These are phyloP conservation scores for Gila robusta DNA, from an alignment of 2,797 vertebrate species.

Conservation along the genomic window DNA sequence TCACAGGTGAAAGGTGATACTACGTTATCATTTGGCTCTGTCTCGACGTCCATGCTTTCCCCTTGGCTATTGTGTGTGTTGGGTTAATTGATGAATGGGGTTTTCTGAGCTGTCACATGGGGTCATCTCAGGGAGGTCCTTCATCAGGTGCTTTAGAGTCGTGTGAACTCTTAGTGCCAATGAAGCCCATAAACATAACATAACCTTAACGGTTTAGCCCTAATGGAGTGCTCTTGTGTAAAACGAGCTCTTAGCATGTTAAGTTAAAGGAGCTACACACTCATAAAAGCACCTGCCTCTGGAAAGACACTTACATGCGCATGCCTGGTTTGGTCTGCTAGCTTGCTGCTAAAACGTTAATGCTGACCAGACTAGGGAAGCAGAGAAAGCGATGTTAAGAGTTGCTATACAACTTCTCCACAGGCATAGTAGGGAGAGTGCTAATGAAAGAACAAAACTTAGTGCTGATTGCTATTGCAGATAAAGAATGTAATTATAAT, in stretches of 20 bases:
- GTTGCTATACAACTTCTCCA: background rate
- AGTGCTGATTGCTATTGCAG: background rate
- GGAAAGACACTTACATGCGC: conserved; percentile 58
- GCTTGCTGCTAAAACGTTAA: background rate
- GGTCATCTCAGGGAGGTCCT: conserved; percentile 16
- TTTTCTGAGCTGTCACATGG: conserved; percentile 18
- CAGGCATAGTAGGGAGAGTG: background rate
- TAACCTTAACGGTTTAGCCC: conserved; percentile 44
- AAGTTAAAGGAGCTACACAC: conserved; percentile 70
- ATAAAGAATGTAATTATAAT: background rate
- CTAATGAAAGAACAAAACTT: background rate
- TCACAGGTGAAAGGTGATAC: conserved; percentile 54
- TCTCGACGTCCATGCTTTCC: conserved; percentile 48
- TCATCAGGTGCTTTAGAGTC: conserved; percentile 44
- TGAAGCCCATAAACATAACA: conserved; percentile 41
- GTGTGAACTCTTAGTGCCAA: conserved; percentile 26
- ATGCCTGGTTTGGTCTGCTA: conserved; percentile 50
- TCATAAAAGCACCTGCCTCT: conserved; percentile 72
- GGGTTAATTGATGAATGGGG: conserved; percentile 68
- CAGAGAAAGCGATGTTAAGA: background rate
- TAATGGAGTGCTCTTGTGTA: conserved; percentile 53
- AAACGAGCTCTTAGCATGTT: conserved; percentile 73
- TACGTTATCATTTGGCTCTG: conserved; percentile 65
- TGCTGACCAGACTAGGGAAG: background rate
- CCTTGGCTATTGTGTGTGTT: conserved; percentile 52